A percentile compares a stretch with the other conserved stretches of the same genome.
phyloP scores from a whole-genome alignment of 2,797 vertebrate species.

The Falco biarmicus region DNA sequence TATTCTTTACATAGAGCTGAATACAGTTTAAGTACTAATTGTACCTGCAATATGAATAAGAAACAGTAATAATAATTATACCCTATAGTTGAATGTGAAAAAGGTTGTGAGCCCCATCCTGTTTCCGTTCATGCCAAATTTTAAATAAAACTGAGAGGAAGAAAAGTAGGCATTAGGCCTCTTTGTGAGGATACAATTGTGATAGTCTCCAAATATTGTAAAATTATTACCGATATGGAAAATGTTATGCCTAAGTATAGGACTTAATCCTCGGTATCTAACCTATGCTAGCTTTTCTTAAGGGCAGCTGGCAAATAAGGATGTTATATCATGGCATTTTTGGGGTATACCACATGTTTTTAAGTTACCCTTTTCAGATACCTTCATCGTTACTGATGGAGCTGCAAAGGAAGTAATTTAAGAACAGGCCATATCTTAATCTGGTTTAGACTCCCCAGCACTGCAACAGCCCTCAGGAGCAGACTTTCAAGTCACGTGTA shows the following conservation, averaged over 20 bases:
- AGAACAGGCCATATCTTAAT: background rate
- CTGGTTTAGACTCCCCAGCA: background rate
- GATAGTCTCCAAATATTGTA: constrained; percentile 23
- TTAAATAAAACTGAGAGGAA: background rate
- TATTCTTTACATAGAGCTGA: background rate
- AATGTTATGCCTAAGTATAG: background rate
- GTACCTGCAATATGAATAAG: background rate
- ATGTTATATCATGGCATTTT: background rate
- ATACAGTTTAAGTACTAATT: constrained; percentile 15
- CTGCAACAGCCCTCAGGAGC: background rate
- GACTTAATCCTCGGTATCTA: background rate
- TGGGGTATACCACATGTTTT: background rate
- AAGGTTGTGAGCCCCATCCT: background rate
- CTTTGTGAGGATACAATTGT: background rate
- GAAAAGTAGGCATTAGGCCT: background rate
- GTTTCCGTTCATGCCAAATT: constrained; percentile 28
- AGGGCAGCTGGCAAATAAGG: background rate
- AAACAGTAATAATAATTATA: constrained; percentile 39
- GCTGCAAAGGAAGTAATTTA: background rate
- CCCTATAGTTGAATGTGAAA: background rate
- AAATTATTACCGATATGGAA: background rate
- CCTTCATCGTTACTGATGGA: background rate
- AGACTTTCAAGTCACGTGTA: background rate
- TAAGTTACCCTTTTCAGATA: background rate
- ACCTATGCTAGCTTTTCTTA: background rate